Percentiles rank a stretch among this genome's conserved stretches.
Evolutionary conservation across 1,140 invertebrate genomes (phyloP).

Genomic region (Colletes latitarsis): DNA sequence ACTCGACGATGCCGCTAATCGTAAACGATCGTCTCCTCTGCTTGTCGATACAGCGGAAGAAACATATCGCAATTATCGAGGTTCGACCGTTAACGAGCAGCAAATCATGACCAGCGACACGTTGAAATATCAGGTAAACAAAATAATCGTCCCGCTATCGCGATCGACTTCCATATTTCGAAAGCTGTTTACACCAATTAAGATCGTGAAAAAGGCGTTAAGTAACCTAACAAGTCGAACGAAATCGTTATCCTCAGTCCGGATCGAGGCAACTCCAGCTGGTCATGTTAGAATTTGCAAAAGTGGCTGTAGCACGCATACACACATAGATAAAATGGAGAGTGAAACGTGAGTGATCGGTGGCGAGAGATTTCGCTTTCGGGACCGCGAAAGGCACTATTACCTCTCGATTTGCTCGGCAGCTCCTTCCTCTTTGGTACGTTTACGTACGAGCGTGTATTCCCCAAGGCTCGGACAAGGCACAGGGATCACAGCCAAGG

Average conservation of each 20-base stretch:
- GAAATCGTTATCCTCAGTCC: background rate
- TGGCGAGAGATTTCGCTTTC: slow-evolving; percentile 44
- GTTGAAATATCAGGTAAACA: too few relatives aligned
- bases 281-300: slow-evolving; percentile 24
- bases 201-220: background rate
- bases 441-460: background rate
- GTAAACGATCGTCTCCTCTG: too few relatives aligned
- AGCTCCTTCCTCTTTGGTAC: slow-evolving; percentile 14
- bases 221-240: background rate
- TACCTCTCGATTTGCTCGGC: background rate
- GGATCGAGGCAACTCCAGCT: background rate
- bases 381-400: background rate
- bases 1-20: too few relatives aligned
- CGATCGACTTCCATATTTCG: background rate
- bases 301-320: background rate
- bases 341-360: slow-evolving; percentile 21
- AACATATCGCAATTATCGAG: too few relatives aligned
- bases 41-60: too few relatives aligned
- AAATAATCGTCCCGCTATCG: too few relatives aligned
- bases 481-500: slow-evolving; percentile 28
- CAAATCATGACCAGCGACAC: too few relatives aligned
- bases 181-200: background rate
- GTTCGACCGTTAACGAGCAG: background rate
- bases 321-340: background rate
- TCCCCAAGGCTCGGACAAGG: slow-evolving; percentile 20